Conservation (phyloP, 1,140 invertebrate species). For the Nixonia krombeini region DNA sequence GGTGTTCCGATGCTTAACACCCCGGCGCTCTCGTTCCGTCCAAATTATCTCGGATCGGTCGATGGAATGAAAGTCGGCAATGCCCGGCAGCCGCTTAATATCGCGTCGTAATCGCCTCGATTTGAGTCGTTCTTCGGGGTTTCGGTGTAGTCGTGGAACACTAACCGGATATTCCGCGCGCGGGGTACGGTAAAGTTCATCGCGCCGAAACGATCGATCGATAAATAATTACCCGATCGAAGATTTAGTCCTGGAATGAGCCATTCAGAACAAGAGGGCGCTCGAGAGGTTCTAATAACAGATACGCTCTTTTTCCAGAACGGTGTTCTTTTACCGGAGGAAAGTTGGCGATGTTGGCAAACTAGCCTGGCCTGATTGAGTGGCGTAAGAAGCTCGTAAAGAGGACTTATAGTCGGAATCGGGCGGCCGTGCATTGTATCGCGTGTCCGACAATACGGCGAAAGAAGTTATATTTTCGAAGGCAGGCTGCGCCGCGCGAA, state of each 20-base stretch:
- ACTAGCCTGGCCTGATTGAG: not conserved
- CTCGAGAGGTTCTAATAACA: too few species aligned
- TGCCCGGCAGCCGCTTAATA: not conserved
- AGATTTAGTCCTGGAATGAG: too few species aligned
- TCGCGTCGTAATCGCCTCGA: not conserved
- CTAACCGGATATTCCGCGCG: not conserved
- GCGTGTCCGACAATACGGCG: slow-evolving; percentile 4
- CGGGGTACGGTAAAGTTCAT: not conserved
- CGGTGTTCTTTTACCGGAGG: too few species aligned
- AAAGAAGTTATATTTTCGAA: slow-evolving; percentile 11
- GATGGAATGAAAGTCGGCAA: too few species aligned
- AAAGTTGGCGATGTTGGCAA: too few species aligned
- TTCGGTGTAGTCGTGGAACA: not conserved
- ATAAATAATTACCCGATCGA: too few species aligned
- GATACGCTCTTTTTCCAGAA: too few species aligned
- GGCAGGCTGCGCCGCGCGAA: slow-evolving; percentile 16
- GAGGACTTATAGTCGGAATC: slow-evolving; percentile 5
- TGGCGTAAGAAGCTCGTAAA: slow-evolving; percentile 6
- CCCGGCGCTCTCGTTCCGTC: too few species aligned
- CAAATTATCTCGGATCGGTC: too few species aligned
- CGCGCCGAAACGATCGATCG: not conserved
- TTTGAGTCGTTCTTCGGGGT: slow-evolving; percentile 1
- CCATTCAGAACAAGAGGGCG: too few species aligned
- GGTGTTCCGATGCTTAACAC: too few species aligned
- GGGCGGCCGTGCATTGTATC: slow-evolving; percentile 1